Percentiles rank a stretch among this genome's conserved stretches.
phyloP scores from a whole-genome alignment of 2,888 invertebrate species.

The Mycalesis mineus region DNA sequence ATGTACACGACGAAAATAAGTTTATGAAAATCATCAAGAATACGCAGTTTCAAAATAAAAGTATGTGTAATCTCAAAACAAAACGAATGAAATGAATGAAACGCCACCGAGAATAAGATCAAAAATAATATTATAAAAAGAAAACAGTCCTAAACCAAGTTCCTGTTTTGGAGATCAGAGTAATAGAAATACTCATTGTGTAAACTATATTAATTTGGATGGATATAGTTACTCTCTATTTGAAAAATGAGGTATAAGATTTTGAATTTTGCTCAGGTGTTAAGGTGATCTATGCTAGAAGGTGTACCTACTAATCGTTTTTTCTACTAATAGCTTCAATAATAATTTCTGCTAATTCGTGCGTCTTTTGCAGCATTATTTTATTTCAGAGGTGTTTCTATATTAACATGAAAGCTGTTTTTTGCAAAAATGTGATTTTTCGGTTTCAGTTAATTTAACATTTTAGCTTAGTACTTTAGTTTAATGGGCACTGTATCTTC shows the following conservation, averaged over 20 bases:
- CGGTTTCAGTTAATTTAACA: background rate
- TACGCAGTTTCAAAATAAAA: too few species aligned
- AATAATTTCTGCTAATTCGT: background rate
- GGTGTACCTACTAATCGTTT: slow-evolving; percentile 6
- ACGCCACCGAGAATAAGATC: background rate
- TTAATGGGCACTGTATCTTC: background rate
- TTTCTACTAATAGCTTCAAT: background rate
- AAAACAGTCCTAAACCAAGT: background rate
- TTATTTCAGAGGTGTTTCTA: background rate
- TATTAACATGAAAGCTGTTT: background rate
- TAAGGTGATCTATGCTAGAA: slow-evolving; percentile 2
- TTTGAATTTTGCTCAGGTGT: slow-evolving; percentile 7
- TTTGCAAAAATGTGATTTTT: background rate
- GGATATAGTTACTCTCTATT: background rate
- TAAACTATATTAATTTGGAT: background rate
- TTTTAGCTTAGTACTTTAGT: too few species aligned
- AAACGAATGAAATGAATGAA: background rate
- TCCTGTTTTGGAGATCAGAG: background rate
- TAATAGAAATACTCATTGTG: too few species aligned
- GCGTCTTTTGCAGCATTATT: background rate
- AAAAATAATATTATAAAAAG: background rate
- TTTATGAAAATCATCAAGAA: too few species aligned
- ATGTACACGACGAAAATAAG: too few species aligned
- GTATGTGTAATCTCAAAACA: background rate
- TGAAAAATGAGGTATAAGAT: slow-evolving; percentile 3